phyloP scores from a whole-genome alignment of 1,140 invertebrate genomes.

The Helicoverpa zea region DNA sequence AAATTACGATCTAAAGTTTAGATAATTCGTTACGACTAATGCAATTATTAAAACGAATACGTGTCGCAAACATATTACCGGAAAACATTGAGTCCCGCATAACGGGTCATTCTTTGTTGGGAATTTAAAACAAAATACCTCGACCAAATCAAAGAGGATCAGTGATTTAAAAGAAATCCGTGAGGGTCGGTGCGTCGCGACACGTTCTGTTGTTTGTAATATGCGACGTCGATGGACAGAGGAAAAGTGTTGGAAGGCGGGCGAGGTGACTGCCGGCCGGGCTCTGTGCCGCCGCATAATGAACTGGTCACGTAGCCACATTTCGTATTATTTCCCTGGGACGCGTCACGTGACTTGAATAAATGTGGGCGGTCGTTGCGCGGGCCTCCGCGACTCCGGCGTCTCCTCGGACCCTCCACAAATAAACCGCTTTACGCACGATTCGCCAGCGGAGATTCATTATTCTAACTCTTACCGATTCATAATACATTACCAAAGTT shows the following conservation, averaged over 20 bases:
- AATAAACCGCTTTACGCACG: conserved; percentile 86
- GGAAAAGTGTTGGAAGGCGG: conserved; percentile 57
- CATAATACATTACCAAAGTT: conserved; percentile 73
- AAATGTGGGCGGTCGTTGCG: conserved; percentile 70
- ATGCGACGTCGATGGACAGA: conserved; percentile 57
- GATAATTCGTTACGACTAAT: background rate
- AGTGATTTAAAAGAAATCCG: conserved; percentile 52
- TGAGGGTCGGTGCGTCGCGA: conserved; percentile 52
- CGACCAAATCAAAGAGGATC: conserved; percentile 12
- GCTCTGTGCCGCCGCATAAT: conserved; percentile 78
- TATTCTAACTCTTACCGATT: conserved; percentile 82
- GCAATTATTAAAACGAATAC: background rate
- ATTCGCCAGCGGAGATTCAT: conserved; percentile 83
- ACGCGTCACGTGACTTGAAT: conserved; percentile 84
- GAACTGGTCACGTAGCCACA: conserved; percentile 86
- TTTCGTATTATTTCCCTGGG: conserved; percentile 87
- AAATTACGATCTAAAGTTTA: conserved; percentile 13
- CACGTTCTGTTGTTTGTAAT: conserved; percentile 65
- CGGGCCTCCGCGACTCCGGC: conserved; percentile 65
- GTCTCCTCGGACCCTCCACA: conserved; percentile 79
- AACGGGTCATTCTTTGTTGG: background rate
- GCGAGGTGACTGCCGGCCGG: conserved; percentile 66
- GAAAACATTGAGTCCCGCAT: background rate
- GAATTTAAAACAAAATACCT: background rate
- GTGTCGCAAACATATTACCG: no score